Evolutionary conservation across 1,140 invertebrate species (phyloP), one percentile per base, ranked within the genome.

Genomic region (Platyscapa corneri): DNA sequence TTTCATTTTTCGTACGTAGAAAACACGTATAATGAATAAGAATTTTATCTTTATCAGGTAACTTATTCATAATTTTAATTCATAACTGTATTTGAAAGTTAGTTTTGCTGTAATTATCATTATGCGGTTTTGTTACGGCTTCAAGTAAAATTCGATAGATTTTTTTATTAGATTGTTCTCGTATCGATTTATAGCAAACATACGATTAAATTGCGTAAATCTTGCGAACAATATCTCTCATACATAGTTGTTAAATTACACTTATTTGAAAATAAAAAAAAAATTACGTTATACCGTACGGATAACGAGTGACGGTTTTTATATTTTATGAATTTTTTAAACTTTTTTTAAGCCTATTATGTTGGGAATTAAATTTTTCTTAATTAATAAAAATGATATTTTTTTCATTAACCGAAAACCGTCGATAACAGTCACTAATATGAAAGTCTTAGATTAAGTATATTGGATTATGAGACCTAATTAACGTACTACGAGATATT

Each of bases 81-180:
- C 27, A 34, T 5, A 34, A 34, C 27, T 34, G 32, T 30, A 67
- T 34, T 32, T 39, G 34, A 72, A 72, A 72, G 70, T 6, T 12
- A n/a, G 12, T 74, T 74, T 74, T n/a, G 39, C 39, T 74, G 37
- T 39, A 74, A 74, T n/a, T 74, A 74, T 74, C 37, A 20, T 74
- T n/a, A 42, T 0, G 18, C 27, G n/a, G 8, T 42, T 32, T 74
- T 74, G 27, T 42, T n/a, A 10, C 42, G 37, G 14, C 0, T 34
- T 20, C 39, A 39, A 23, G 1, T 10, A 39, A 39, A 37, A 34
- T 30, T 72, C 34, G 20, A 18, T 72, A 7, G 23, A 72, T 72
- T 23, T 20, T 39, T 74, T 27, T 0, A 6, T 42, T 39, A 20
- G 20, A 32, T 70, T 6, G 3, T 70, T 32, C 67, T 39, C 67